Conservation (phyloP, 2,888 invertebrate species). For the Lasioglossum oenotherae region DNA sequence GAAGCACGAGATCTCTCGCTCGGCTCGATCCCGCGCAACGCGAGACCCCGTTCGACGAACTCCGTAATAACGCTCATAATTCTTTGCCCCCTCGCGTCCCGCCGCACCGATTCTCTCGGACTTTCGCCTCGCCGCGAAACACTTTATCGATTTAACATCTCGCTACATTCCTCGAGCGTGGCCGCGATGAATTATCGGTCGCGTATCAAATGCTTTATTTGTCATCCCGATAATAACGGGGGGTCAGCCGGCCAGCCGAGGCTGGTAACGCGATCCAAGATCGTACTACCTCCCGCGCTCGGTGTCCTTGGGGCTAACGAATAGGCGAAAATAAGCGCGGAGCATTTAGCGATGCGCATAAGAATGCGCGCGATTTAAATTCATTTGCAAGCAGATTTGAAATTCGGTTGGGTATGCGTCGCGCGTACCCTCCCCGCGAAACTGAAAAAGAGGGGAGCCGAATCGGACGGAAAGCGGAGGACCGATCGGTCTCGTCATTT, state of each 20-base stretch:
- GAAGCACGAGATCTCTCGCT: slow-evolving; percentile 24
- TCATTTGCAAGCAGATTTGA: background rate
- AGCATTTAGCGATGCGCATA: slow-evolving; percentile 14
- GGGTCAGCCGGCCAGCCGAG: slow-evolving; percentile 1
- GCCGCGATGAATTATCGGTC: slow-evolving; percentile 62
- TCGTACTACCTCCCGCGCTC: slow-evolving; percentile 51
- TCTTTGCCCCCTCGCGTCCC: slow-evolving; percentile 19
- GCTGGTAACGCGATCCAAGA: slow-evolving; percentile 62
- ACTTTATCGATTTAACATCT: slow-evolving; percentile 64
- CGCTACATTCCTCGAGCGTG: slow-evolving; percentile 53
- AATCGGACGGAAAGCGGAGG: background rate
- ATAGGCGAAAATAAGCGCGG: slow-evolving; percentile 29
- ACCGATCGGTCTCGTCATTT: slow-evolving; percentile 76
- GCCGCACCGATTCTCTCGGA: slow-evolving; percentile 18
- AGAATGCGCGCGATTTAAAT: slow-evolving; percentile 25
- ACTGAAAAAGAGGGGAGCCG: background rate
- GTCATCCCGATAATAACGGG: slow-evolving; percentile 62
- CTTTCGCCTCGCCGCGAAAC: slow-evolving; percentile 48
- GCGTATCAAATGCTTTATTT: slow-evolving; percentile 65
- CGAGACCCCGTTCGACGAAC: slow-evolving; percentile 58
- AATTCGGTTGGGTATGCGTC: background rate
- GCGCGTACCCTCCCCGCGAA: background rate
- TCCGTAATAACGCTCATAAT: slow-evolving; percentile 65
- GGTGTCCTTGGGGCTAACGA: background rate
- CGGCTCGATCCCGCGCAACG: slow-evolving; percentile 18